These are phyloP conservation scores for Contarinia nasturtii DNA, from an alignment of 1,140 invertebrate species.

Conservation along the genomic window DNA sequence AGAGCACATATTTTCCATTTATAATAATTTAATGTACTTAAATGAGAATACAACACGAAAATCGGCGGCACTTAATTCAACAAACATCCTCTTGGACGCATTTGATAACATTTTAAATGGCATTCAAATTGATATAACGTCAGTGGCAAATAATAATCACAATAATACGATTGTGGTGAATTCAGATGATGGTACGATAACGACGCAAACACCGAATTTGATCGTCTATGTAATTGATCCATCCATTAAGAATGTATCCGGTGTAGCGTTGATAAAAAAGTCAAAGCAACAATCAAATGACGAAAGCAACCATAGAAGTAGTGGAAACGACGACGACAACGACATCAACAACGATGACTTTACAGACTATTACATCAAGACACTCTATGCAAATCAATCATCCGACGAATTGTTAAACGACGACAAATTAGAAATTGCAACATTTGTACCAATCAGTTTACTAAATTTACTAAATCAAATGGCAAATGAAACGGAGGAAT, in stretches of 20 bases:
- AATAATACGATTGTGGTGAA: constrained; percentile 6
- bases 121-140: constrained; percentile 14
- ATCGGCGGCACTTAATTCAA: constrained; percentile 29
- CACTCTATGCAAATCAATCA: constrained; percentile 25
- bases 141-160: neutral
- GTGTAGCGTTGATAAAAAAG: constrained; percentile 27
- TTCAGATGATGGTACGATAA: constrained; percentile 6
- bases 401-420: constrained; percentile 24
- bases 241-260: constrained; percentile 28
- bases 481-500: constrained; percentile 2
- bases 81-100: constrained; percentile 30
- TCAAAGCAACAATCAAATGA: constrained; percentile 9
- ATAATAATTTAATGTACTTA: constrained; percentile 26
- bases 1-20: constrained; percentile 25
- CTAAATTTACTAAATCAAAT: constrained; percentile 16
- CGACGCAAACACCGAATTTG: constrained; percentile 23
- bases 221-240: constrained; percentile 31
- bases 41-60: constrained; percentile 24
- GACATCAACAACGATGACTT: no score
- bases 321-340: no score
- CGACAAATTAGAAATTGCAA: constrained; percentile 28
- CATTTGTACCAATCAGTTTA: constrained; percentile 28
- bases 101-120: constrained; percentile 22
- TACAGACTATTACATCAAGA: constrained; percentile 22
- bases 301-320: neutral